Evolutionary conservation across 2,113 vertebrate genomes (phyloP), one percentile per base, ranked within the genome.

Genomic region (Pteruthius melanotis): DNA sequence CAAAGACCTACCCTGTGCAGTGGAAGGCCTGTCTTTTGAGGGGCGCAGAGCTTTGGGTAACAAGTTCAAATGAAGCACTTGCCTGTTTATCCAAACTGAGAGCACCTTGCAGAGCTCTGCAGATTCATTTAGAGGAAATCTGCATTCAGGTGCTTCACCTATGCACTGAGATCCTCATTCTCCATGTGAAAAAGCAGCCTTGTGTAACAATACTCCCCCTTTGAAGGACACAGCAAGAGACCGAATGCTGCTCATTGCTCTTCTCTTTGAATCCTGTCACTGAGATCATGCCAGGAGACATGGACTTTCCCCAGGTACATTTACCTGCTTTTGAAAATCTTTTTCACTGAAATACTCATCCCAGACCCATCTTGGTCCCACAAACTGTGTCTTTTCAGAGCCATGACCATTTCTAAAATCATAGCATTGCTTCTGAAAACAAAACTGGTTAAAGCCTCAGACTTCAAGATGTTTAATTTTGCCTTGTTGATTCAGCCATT

Each of bases 1-100:
- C 0, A 0, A 71, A 37, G 17, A 13, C 16, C 40, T 47, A 11
- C 15, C 37, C 5, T 5, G 11, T 61, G 31, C 7, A 22, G 47
- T 30, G 23, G 15, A 92, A 69, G 4, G 20, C 10, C 23, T 53
- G 14, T 30, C 7, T 76, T 83, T 60, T 20, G 30, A 76, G 12
- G 5, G 12, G 14, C 27, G 69, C n/a, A 82, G 33, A 45, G 15
- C 39, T 81, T 78, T 53, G 37, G 6, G 13, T 21, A 91, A 45
- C 4, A 30, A 54, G 22, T 40, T 44, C 16, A 57, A 79, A 66
- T 35, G 0, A 70, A 37, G 14, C 31, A 61, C 7, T 86, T 89
- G 28, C 1, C 9, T 18, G 4, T 39, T 71, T 49, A 33, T 12
- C 6, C 21, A 28, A 3, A 7, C 9, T 68, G 49, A 87, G 10